These are phyloP conservation scores for Tenthredo notha DNA, from an alignment of 2,888 invertebrate species.

Conservation along the genomic window DNA sequence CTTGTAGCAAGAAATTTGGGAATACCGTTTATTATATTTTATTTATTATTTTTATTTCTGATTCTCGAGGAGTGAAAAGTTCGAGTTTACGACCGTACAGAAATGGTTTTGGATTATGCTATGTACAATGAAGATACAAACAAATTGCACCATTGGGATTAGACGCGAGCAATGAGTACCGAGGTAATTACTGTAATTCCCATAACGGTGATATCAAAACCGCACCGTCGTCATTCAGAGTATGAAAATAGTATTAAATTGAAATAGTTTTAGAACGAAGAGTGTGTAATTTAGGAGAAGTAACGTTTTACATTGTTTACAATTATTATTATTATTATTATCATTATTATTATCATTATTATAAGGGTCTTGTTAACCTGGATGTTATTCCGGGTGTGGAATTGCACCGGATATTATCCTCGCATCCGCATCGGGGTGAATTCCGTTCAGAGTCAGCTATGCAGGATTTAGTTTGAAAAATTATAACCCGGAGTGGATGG, in stretches of 20 bases:
- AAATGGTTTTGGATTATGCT: too few relatives aligned
- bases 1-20: too few relatives aligned
- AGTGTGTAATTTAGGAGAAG: neutral
- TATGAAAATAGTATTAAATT: neutral
- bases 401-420: neutral
- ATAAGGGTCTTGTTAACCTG: neutral
- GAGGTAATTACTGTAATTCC: slow-evolving; percentile 71
- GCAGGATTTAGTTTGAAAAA: neutral
- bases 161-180: slow-evolving; percentile 56
- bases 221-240: slow-evolving; percentile 65
- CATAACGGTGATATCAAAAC: slow-evolving; percentile 60
- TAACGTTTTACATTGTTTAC: neutral
- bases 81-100: too few relatives aligned
- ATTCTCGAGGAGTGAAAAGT: too few relatives aligned
- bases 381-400: neutral
- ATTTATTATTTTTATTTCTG: too few relatives aligned
- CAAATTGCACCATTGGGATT: slow-evolving; percentile 66
- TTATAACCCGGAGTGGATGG: neutral
- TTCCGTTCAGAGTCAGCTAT: neutral
- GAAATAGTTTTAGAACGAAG: neutral
- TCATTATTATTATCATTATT: too few relatives aligned
- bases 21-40: too few relatives aligned
- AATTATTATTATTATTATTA: too few relatives aligned
- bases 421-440: neutral
- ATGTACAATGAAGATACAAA: slow-evolving; percentile 9